A percentile compares a stretch with the other conserved stretches of the same genome.
Evolutionary conservation across 2,888 invertebrate species (phyloP).

Genomic region (Andrena bicolor): DNA sequence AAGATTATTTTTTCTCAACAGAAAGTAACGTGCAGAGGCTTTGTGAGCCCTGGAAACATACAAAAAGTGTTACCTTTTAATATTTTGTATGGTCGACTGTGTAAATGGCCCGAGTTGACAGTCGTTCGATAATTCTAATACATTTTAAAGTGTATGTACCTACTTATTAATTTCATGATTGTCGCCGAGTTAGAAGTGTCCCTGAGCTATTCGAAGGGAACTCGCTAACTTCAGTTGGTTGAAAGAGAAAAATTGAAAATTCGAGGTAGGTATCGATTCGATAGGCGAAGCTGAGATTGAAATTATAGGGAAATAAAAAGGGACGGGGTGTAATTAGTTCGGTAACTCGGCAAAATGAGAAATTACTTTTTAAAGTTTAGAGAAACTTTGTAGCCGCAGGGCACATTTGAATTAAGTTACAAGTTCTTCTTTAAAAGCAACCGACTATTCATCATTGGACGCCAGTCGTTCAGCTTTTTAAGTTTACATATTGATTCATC

Average conservation of each 20-base stretch:
- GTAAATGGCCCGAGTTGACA: background rate
- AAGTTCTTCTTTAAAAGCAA: background rate
- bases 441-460: background rate
- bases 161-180: constrained; percentile 3
- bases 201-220: background rate
- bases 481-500: background rate
- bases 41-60: no score
- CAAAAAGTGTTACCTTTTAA: background rate
- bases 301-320: constrained; percentile 12
- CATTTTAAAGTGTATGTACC: background rate
- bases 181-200: background rate
- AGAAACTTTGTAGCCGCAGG: constrained; percentile 1
- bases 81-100: background rate
- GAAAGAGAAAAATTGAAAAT: constrained; percentile 5
- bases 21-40: no score
- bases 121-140: background rate
- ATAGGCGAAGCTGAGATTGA: constrained; percentile 17
- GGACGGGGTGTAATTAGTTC: background rate
- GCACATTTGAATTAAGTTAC: constrained; percentile 11
- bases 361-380: constrained; percentile 35
- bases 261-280: constrained; percentile 4
- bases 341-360: constrained; percentile 8
- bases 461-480: background rate
- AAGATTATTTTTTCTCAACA: no score
- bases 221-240: background rate